Conservation (phyloP, 2,113 vertebrate species). For the Mellivora capensis region DNA sequence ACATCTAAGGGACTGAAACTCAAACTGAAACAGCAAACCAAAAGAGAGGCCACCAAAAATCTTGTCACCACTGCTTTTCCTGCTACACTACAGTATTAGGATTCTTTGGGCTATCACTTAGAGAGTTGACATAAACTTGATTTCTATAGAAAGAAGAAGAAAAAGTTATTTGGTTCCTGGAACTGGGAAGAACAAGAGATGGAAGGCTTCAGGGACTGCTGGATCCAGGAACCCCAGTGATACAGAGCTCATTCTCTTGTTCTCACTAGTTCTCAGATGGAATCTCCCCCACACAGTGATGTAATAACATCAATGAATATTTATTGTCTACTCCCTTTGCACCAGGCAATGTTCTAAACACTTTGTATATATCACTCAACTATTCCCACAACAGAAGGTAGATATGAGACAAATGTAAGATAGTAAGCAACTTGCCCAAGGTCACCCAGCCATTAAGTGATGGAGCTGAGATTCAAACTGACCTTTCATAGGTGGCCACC, state of each 20-base stretch:
- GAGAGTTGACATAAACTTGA: background rate
- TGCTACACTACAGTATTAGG: background rate
- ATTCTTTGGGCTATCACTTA: background rate
- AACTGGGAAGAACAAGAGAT: background rate
- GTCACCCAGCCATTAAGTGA: background rate
- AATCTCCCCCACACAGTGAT: background rate
- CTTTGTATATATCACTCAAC: background rate
- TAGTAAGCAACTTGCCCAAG: background rate
- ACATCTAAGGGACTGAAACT: background rate
- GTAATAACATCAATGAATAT: background rate
- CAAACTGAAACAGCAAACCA: background rate
- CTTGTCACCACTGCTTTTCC: background rate
- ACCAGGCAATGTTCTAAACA: background rate
- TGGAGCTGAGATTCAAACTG: background rate
- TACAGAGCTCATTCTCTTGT: background rate
- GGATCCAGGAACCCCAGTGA: background rate
- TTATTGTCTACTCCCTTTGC: background rate
- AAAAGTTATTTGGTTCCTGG: background rate
- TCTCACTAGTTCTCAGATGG: background rate
- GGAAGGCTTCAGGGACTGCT: background rate
- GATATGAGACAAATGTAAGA: background rate
- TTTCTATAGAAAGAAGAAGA: background rate
- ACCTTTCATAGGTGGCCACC: background rate
- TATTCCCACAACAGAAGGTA: background rate
- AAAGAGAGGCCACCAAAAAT: background rate